These are phyloP conservation scores for Cynodonichthys magdalenae DNA, from an alignment of 2,797 vertebrate species.

Conservation along the genomic window DNA sequence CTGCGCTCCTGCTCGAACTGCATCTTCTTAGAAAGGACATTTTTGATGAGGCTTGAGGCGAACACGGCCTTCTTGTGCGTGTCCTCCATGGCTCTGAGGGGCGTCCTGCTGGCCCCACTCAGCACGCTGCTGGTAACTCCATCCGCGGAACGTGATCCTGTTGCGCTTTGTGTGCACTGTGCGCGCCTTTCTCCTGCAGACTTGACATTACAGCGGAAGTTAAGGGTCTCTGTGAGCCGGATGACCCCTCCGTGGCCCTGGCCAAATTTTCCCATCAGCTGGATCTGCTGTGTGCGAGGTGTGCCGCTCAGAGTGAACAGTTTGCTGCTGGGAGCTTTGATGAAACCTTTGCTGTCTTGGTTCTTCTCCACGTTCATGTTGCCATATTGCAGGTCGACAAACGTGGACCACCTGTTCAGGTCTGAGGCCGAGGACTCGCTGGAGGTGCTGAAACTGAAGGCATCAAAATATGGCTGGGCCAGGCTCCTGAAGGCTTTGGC, in stretches of 20 bases:
- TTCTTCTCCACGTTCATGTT: conserved; percentile 78
- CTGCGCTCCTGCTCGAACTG: conserved; percentile 95
- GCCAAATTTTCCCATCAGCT: conserved; percentile 77
- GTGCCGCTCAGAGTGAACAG: conserved; percentile 78
- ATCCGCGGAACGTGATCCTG: conserved; percentile 83
- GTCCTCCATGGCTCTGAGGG: conserved; percentile 80
- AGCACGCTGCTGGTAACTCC: conserved; percentile 81
- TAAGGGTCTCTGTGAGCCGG: conserved; percentile 87
- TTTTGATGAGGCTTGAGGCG: conserved; percentile 94
- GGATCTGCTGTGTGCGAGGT: conserved; percentile 68
- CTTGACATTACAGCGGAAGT: conserved; percentile 85
- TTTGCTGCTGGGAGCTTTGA: conserved; percentile 80
- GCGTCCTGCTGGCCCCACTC: conserved; percentile 66
- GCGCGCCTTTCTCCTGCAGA: conserved; percentile 67
- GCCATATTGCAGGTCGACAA: conserved; percentile 91
- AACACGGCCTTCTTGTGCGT: conserved; percentile 91
- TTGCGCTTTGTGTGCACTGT: conserved; percentile 74
- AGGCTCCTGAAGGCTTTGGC: conserved; percentile 92
- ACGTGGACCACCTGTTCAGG: conserved; percentile 90
- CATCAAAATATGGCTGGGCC: conserved; percentile 90
- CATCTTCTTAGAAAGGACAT: conserved; percentile 97
- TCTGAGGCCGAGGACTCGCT: conserved; percentile 91
- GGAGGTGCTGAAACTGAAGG: conserved; percentile 87
- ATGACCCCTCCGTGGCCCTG: conserved; percentile 81
- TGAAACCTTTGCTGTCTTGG: conserved; percentile 58